A percentile compares a stretch with the other conserved stretches of the same genome.
Conservation (phyloP, 64 coral and sea anemone genomes). For the Montipora capricornis region DNA sequence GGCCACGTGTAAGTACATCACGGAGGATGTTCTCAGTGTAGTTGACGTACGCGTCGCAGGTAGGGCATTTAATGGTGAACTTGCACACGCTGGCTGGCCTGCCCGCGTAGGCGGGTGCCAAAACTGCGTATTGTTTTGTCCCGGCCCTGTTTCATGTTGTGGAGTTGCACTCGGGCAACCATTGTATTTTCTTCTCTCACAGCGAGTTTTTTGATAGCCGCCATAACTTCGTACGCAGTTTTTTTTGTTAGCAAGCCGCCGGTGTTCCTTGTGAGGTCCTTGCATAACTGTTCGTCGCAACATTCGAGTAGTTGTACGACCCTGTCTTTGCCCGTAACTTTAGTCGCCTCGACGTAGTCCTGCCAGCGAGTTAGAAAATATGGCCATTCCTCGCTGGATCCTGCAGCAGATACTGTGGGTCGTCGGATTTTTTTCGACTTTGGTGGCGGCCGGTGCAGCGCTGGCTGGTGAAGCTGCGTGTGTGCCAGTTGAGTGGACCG, state of each 20-base stretch:
- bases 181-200: constrained; percentile 45
- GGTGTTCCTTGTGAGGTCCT: constrained; percentile 47
- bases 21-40: constrained; percentile 17
- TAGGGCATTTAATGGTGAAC: not conserved
- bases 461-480: not conserved
- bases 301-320: constrained; percentile 60
- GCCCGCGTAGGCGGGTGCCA: constrained; percentile 1
- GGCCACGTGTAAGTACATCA: constrained; percentile 30
- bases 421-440: constrained; percentile 25
- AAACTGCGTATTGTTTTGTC: not conserved
- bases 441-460: not conserved
- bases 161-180: constrained; percentile 28
- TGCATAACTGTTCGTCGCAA: constrained; percentile 57
- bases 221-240: constrained; percentile 24
- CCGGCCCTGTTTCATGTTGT: constrained; percentile 13
- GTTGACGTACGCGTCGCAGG: constrained; percentile 28
- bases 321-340: constrained; percentile 35
- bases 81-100: constrained; percentile 50
- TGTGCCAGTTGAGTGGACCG: constrained; percentile 39
- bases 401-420: not conserved
- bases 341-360: constrained; percentile 48
- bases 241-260: constrained; percentile 49
- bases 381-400: not conserved
- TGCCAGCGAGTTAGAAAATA: constrained; percentile 26
- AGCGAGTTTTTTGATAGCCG: constrained; percentile 40